Conservation (phyloP, 2,888 invertebrate genomes). For the Fissipunctia ypsillon region DNA sequence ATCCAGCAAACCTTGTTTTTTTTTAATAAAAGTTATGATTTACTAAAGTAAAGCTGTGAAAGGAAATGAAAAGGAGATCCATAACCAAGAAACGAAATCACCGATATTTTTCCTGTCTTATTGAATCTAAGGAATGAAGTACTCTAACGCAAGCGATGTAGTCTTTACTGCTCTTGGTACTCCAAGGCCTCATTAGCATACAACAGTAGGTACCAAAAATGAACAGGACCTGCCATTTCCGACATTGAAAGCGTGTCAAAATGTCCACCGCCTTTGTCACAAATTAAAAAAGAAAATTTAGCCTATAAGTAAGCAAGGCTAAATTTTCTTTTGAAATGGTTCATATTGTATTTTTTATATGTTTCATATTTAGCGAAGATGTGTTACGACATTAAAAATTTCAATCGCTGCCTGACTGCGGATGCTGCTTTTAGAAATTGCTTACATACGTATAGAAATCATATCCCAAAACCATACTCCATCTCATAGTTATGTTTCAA, state of each 20-base stretch:
- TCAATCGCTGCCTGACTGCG: not conserved
- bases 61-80: not conserved
- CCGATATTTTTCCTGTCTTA: not conserved
- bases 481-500: conserved; percentile 10
- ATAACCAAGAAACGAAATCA: not conserved
- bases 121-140: not conserved
- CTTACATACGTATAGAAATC: not conserved
- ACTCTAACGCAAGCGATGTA: not conserved
- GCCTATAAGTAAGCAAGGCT: no score
- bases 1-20: not conserved
- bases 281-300: not conserved
- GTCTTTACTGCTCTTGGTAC: conserved; percentile 68
- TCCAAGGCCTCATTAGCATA: conserved; percentile 74
- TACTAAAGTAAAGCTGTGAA: not conserved
- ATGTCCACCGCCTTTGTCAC: not conserved
- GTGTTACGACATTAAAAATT: not conserved
- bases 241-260: conserved; percentile 62
- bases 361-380: not conserved
- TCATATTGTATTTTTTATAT: not conserved
- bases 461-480: not conserved
- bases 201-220: conserved; percentile 69
- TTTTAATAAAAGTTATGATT: not conserved
- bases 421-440: conserved; percentile 44
- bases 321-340: not conserved
- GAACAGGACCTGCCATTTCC: conserved; percentile 67